Evolutionary conservation across 2,888 invertebrate species (phyloP).

Genomic region (Apamea sordens): DNA sequence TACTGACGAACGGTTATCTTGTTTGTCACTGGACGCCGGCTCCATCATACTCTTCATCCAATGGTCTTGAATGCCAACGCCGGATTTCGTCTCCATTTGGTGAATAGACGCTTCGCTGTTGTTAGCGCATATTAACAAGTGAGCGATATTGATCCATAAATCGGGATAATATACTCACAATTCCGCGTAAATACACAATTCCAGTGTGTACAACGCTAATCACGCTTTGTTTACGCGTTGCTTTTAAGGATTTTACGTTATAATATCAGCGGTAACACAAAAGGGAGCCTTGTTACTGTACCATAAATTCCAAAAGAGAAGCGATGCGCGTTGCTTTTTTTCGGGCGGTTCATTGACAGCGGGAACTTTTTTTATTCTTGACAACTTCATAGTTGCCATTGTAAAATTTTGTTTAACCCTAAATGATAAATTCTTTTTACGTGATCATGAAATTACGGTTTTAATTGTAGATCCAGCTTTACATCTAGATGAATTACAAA

Average conservation of each 20-base stretch:
- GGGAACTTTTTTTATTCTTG: constrained; percentile 81
- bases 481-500: neutral
- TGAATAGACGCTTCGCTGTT: constrained; percentile 68
- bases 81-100: constrained; percentile 87
- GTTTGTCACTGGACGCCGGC: constrained; percentile 85
- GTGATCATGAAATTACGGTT: neutral
- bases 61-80: constrained; percentile 85
- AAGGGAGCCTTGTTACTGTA: constrained; percentile 90
- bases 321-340: constrained; percentile 89
- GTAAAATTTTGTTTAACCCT: constrained; percentile 46
- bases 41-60: constrained; percentile 90
- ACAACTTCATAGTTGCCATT: constrained; percentile 78
- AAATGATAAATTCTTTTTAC: neutral
- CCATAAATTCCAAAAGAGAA: constrained; percentile 91
- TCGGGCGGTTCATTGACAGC: constrained; percentile 87
- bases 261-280: constrained; percentile 84
- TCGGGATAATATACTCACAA: constrained; percentile 68
- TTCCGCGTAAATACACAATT: constrained; percentile 72
- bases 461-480: neutral
- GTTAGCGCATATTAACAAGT: constrained; percentile 76
- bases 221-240: constrained; percentile 86
- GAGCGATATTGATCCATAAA: constrained; percentile 85
- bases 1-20: constrained; percentile 80
- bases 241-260: constrained; percentile 81
- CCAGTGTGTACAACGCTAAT: constrained; percentile 75